phyloP scores from a whole-genome alignment of 2,888 invertebrate genomes.

The Bhutanitis thaidina region DNA sequence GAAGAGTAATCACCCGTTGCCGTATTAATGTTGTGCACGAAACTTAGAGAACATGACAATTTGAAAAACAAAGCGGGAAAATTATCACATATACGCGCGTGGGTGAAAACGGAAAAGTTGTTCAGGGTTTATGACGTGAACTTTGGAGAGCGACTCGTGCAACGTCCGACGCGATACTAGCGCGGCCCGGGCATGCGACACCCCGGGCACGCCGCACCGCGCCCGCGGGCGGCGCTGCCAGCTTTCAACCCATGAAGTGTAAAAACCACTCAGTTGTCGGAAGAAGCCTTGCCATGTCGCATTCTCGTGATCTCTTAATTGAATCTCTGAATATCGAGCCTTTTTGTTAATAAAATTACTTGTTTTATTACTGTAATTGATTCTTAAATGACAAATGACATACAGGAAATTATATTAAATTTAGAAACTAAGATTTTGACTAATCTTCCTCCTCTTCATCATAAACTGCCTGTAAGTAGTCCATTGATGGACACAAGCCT shows the following conservation, averaged over 20 bases:
- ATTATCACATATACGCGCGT: conserved; percentile 13
- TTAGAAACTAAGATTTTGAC: too few relatives aligned
- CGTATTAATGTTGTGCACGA: not conserved
- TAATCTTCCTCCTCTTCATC: too few relatives aligned
- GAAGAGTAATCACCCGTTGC: not conserved
- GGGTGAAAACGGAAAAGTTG: conserved; percentile 12
- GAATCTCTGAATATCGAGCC: not conserved
- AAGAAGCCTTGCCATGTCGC: not conserved
- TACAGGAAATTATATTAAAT: too few relatives aligned
- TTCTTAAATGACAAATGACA: too few relatives aligned
- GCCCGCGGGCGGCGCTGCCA: conserved; percentile 9
- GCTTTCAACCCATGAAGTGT: conserved; percentile 14
- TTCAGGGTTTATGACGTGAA: not conserved
- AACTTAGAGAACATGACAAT: not conserved
- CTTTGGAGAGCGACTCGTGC: not conserved
- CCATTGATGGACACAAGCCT: too few relatives aligned
- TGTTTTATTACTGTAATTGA: too few relatives aligned
- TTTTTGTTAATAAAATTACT: too few relatives aligned
- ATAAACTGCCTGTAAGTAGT: too few relatives aligned
- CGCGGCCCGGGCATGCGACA: conserved; percentile 18
- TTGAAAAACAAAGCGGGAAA: conserved; percentile 19
- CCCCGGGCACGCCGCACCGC: conserved; percentile 16
- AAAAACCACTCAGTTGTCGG: conserved; percentile 13
- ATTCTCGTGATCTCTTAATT: conserved; percentile 1
- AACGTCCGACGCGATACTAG: conserved; percentile 14